A percentile compares a stretch with the other conserved stretches of the same genome.
Evolutionary conservation across 2,888 invertebrate species (phyloP).

Genomic region (Drosophila meridionalis): DNA sequence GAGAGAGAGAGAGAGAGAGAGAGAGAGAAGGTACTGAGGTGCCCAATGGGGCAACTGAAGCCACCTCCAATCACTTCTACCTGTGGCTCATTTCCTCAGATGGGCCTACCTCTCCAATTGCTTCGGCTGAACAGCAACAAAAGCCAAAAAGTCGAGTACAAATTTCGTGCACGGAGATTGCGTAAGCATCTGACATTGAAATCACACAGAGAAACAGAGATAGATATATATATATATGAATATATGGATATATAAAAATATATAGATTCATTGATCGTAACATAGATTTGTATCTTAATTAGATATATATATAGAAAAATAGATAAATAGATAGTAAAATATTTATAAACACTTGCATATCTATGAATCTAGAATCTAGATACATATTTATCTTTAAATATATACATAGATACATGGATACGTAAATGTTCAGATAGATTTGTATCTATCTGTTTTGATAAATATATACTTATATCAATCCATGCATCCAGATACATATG

Average conservation of each 20-base stretch:
- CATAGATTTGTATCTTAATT: background rate
- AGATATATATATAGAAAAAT: background rate
- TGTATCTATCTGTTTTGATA: too few relatives aligned
- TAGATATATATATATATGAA: background rate
- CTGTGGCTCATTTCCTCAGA: conserved; percentile 35
- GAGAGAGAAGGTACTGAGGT: background rate
- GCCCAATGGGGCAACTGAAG: background rate
- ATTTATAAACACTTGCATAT: too few relatives aligned
- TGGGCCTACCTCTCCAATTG: conserved; percentile 17
- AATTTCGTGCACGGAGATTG: background rate
- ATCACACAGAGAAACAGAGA: background rate
- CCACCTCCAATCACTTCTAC: conserved; percentile 16
- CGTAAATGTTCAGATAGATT: background rate
- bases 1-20: background rate
- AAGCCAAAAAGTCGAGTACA: background rate
- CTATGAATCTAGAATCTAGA: too few relatives aligned
- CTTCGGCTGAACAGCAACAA: conserved; percentile 18
- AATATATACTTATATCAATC: too few relatives aligned
- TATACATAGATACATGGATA: conserved; percentile 3
- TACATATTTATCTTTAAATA: too few relatives aligned
- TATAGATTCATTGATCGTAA: background rate
- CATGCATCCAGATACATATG: too few relatives aligned
- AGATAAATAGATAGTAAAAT: background rate
- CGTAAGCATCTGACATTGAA: background rate
- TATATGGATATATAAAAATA: background rate